Evolutionary conservation across 2,113 vertebrate species (phyloP), one percentile per base, ranked within the genome.

Genomic region (Albula glossodonta): DNA sequence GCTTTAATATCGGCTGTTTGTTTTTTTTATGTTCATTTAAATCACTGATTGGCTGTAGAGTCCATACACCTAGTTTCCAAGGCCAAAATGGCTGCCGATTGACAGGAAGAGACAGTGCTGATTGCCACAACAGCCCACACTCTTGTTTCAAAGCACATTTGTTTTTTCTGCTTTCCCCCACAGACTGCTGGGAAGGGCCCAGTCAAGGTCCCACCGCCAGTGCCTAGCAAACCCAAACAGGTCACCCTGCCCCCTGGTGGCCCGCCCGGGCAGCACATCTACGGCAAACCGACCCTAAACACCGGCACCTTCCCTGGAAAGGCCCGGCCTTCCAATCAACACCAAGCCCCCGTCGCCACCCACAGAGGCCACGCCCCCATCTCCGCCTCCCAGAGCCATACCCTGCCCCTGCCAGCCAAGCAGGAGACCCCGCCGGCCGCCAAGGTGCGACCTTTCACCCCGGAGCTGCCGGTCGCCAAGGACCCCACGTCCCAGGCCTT

Each of bases 211-310:
- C 95, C 94, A 17, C 97, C 97, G 77, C 97, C 97, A 13, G 93
- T 97, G 52, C 97, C 97, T 51, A 96, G 93, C 87, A 99, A 98
- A 89, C 96, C 98, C 81, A 98, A 97, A 90, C 94, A 96, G 84
- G 94, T 96, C 85, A 95, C 92, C 86, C 90, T 96, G 80, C 93
- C 95, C 89, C 95, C 95, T 80, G 96, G 94, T 2, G 93, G 94
- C 87, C 94, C 92, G 51, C 88, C 93, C 66, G 60, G 60, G 60
- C 60, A 66, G 17, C 17, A 66, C 60, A 92, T 86, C 80, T 50
- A 88, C n/a, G 93, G 91, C 88, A 96, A 95, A 74, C 86, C 95
- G 70, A 86, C 94, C 41, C 94, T 92, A 87, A 89, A 91, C 88
- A 82, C 93, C 0, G 89, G 92, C 13, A 92, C 95, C 2, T 86